phyloP scores from a whole-genome alignment of 2,113 vertebrate genomes.

The Hymenochirus boettgeri region DNA sequence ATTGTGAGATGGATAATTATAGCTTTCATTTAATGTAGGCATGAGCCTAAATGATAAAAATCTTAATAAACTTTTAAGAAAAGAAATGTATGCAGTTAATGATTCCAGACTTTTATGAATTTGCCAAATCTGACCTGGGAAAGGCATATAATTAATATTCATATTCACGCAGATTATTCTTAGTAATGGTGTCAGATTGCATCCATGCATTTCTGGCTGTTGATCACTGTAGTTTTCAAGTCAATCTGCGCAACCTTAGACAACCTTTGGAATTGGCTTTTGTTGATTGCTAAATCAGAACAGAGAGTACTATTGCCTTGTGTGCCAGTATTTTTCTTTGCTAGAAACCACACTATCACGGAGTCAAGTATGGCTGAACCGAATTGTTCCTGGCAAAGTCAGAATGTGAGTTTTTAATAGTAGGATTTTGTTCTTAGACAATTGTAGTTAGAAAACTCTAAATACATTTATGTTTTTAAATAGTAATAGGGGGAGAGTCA shows the following conservation, averaged over 20 bases:
- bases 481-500: no score
- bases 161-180: conserved; percentile 15
- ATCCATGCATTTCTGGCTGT: conserved; percentile 6
- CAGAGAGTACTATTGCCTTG: conserved; percentile 11
- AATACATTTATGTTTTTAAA: no score
- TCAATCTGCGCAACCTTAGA: conserved; percentile 28
- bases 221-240: conserved; percentile 25
- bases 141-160: conserved; percentile 8
- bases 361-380: conserved; percentile 5
- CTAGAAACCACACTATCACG: conserved; percentile 26
- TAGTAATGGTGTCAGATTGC: conserved; percentile 9
- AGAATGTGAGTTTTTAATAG: conserved; percentile 27
- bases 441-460: no score
- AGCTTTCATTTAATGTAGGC: not conserved
- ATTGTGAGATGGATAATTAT: no score
- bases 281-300: conserved; percentile 24
- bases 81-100: conserved; percentile 2
- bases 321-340: conserved; percentile 32
- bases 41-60: not conserved
- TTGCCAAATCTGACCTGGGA: conserved; percentile 8
- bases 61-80: not conserved
- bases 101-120: conserved; percentile 9
- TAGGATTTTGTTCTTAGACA: no score
- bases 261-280: conserved; percentile 34
- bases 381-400: conserved; percentile 33